phyloP scores from a whole-genome alignment of 2,113 vertebrate genomes.

The Ceyx margarethae region DNA sequence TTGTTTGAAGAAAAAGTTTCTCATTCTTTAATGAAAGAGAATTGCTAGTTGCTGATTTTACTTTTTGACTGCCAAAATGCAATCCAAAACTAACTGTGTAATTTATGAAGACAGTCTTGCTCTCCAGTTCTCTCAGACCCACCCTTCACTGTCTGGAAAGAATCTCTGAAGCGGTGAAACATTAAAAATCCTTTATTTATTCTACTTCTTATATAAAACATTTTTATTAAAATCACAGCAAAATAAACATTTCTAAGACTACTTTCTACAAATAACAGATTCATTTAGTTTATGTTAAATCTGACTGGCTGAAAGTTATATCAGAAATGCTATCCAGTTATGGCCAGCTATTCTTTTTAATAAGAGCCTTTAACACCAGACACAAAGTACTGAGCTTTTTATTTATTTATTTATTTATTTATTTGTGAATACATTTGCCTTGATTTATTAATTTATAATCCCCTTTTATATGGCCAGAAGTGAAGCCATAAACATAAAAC shows the following conservation, averaged over 20 bases:
- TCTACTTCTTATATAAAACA: not conserved
- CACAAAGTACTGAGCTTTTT: not conserved
- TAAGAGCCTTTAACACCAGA: not conserved
- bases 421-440: not conserved
- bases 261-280: not conserved
- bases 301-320: not conserved
- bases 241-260: not conserved
- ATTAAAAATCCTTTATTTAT: slow-evolving; percentile 39
- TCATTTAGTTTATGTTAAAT: slow-evolving; percentile 9
- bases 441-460: slow-evolving; percentile 42
- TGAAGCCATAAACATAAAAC: slow-evolving; percentile 27
- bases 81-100: slow-evolving; percentile 25
- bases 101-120: slow-evolving; percentile 6
- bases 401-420: no score
- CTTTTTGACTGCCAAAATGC: slow-evolving; percentile 22
- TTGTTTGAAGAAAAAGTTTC: not conserved
- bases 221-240: slow-evolving; percentile 36
- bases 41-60: not conserved
- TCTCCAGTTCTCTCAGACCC: not conserved
- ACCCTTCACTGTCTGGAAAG: not conserved
- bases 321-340: not conserved
- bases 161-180: not conserved
- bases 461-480: not conserved
- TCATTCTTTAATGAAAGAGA: not conserved
- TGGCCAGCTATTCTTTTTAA: not conserved